These are phyloP conservation scores for Eupsilia transversa DNA, from an alignment of 2,888 invertebrate genomes.

Conservation along the genomic window DNA sequence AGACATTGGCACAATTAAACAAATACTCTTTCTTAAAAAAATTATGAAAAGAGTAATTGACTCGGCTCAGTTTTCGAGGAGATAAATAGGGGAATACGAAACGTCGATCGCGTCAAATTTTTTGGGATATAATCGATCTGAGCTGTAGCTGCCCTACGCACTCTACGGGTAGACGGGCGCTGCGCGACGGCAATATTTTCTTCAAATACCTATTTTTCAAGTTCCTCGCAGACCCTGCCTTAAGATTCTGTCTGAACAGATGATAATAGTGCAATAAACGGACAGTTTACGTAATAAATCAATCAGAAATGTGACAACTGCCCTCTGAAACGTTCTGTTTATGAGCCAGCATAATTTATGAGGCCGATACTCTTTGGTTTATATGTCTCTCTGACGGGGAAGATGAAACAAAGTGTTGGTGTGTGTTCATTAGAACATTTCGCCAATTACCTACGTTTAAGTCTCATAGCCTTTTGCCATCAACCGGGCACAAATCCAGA, in stretches of 20 bases:
- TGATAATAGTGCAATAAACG: constrained; percentile 28
- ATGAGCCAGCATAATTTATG: constrained; percentile 33
- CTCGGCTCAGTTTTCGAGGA: too few species aligned
- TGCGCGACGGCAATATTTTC: too few species aligned
- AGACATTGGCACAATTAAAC: too few species aligned
- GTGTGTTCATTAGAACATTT: neutral
- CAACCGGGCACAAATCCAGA: neutral
- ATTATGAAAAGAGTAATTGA: too few species aligned
- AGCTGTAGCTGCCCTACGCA: too few species aligned
- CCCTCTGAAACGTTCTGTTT: constrained; percentile 18
- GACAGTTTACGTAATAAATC: constrained; percentile 37
- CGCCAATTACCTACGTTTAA: neutral
- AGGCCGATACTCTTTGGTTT: constrained; percentile 43
- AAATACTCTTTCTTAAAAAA: too few species aligned
- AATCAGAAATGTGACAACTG: constrained; percentile 41
- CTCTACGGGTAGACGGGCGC: too few species aligned
- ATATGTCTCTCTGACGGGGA: constrained; percentile 1
- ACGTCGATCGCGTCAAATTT: too few species aligned
- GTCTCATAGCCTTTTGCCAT: neutral
- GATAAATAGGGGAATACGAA: too few species aligned
- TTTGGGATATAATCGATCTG: too few species aligned
- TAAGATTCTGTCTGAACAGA: constrained; percentile 8
- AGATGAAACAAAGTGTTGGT: constrained; percentile 4
- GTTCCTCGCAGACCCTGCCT: too few species aligned
- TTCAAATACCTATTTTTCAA: too few species aligned